These are phyloP conservation scores for Pomacea canaliculata DNA, from an alignment of 2,888 invertebrate genomes.

Conservation along the genomic window DNA sequence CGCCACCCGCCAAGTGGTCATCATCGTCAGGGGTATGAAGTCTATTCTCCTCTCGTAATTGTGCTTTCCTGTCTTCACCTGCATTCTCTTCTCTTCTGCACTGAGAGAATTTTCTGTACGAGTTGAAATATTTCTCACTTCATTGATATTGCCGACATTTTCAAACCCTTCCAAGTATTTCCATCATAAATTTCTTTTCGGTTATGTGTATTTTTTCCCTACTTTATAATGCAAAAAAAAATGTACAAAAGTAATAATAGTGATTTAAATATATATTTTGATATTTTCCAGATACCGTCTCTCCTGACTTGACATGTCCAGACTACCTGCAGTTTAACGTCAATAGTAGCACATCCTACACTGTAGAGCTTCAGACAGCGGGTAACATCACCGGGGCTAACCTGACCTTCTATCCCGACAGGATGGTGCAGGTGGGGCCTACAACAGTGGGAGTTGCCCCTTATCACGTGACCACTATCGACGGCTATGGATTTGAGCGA, in stretches of 20 bases:
- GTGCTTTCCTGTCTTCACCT: too few relatives aligned
- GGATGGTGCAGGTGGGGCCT: not conserved
- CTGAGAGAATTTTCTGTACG: too few relatives aligned
- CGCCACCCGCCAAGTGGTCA: slow-evolving; percentile 38
- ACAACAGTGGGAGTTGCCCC: not conserved
- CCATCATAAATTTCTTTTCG: too few relatives aligned
- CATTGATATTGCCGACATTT: too few relatives aligned
- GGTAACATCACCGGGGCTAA: not conserved
- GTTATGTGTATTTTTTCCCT: too few relatives aligned
- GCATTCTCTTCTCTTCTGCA: too few relatives aligned
- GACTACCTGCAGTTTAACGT: slow-evolving; percentile 1
- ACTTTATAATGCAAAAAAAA: too few relatives aligned
- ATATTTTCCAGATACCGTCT: not conserved
- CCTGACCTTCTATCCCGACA: not conserved
- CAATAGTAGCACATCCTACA: not conserved
- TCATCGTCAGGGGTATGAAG: slow-evolving; percentile 42
- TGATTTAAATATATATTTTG: too few relatives aligned
- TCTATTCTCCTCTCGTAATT: not conserved
- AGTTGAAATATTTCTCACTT: too few relatives aligned
- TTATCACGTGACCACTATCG: slow-evolving; percentile 10
- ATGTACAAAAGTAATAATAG: too few relatives aligned
- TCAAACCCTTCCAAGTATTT: too few relatives aligned
- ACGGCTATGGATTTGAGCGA: slow-evolving; percentile 10
- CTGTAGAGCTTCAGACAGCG: not conserved
- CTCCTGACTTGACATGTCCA: not conserved